Conservation (phyloP, 2,797 vertebrate species). For the Pantherophis vulpinus region DNA sequence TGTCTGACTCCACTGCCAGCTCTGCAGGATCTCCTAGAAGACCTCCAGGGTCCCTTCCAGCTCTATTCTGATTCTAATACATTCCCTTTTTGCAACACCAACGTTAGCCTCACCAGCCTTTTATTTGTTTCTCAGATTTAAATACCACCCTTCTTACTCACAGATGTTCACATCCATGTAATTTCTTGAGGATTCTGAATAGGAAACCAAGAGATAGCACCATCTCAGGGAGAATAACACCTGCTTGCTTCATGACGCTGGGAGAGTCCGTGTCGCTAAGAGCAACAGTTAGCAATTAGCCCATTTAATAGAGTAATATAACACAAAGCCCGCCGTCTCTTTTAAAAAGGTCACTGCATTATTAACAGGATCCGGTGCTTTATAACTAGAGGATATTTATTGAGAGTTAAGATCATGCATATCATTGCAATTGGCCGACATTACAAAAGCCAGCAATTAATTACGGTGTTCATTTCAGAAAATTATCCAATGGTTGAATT, state of each 20-base stretch:
- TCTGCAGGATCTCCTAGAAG: too few relatives aligned
- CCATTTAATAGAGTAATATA: slow-evolving; percentile 37
- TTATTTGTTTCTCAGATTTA: background rate
- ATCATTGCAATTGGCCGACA: slow-evolving; percentile 51
- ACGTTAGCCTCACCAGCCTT: background rate
- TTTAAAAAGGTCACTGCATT: slow-evolving; percentile 61
- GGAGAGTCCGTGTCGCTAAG: slow-evolving; percentile 40
- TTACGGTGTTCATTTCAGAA: slow-evolving; percentile 41
- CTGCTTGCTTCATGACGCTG: background rate
- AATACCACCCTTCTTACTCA: background rate
- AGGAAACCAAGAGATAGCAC: background rate
- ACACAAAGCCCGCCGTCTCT: slow-evolving; percentile 43
- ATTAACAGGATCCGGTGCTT: slow-evolving; percentile 45
- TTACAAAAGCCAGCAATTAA: slow-evolving; percentile 38
- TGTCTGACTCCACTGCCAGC: too few relatives aligned
- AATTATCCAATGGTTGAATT: slow-evolving; percentile 44
- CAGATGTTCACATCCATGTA: background rate
- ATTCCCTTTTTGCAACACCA: background rate
- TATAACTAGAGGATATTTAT: slow-evolving; percentile 30
- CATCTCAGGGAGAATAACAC: too few relatives aligned
- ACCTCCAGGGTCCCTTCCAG: too few relatives aligned
- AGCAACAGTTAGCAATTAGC: slow-evolving; percentile 35
- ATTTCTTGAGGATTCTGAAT: background rate
- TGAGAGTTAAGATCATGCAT: slow-evolving; percentile 39
- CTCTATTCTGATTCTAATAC: background rate